phyloP scores from a whole-genome alignment of 2,113 vertebrate genomes.

The Garra rufa region DNA sequence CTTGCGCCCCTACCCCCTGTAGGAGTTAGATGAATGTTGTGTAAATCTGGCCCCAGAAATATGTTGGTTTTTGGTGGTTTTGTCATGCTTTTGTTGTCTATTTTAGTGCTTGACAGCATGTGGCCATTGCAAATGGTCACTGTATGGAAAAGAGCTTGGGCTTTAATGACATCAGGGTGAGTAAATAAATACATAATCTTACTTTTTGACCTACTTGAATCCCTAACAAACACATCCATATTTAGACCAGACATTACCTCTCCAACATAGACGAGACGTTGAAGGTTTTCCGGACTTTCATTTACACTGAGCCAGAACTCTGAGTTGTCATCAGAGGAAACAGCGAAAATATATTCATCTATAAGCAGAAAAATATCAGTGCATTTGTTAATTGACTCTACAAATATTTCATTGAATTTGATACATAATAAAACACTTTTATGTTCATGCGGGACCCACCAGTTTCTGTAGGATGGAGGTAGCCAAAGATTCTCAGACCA shows the following conservation, averaged over 20 bases:
- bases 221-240: not conserved
- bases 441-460: conserved; percentile 7
- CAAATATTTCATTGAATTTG: not conserved
- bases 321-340: conserved; percentile 52
- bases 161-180: not conserved
- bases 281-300: conserved; percentile 19
- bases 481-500: conserved; percentile 53
- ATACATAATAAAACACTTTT: not conserved
- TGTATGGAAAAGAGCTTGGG: not conserved
- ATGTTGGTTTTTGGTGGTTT: not conserved
- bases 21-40: too few relatives aligned
- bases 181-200: not conserved
- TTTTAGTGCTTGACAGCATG: not conserved
- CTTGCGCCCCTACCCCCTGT: too few relatives aligned
- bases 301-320: conserved; percentile 55
- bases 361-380: not conserved
- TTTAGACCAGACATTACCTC: conserved; percentile 35
- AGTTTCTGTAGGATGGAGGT: conserved; percentile 24
- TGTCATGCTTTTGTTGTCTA: not conserved
- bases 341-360: conserved; percentile 52
- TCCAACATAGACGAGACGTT: conserved; percentile 38
- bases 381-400: not conserved
- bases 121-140: not conserved
- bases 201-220: not conserved
- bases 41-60: too few relatives aligned